Percentiles rank a stretch among this genome's conserved stretches.
phyloP scores from a whole-genome alignment of 2,888 invertebrate species.

The Stenchaetothrips biformis region DNA sequence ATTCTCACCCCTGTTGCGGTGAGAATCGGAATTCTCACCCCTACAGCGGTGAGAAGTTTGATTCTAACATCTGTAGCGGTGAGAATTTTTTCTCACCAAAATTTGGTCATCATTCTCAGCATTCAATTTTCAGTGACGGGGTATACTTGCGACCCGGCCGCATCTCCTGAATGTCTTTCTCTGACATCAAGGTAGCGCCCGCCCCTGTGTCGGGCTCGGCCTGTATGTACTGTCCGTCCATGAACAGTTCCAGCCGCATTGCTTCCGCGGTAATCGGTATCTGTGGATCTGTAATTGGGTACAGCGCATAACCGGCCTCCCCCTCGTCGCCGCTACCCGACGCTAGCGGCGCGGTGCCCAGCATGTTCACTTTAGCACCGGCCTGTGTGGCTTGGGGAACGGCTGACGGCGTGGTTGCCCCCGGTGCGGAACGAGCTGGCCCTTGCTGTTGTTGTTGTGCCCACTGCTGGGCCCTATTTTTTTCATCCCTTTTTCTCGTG shows the following conservation, averaged over 20 bases:
- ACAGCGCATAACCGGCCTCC: not conserved
- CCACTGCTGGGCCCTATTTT: no score
- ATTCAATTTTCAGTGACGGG: no score
- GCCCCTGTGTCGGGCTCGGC: conserved; percentile 6
- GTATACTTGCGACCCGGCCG: not conserved
- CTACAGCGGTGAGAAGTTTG: no score
- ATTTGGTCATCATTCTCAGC: no score
- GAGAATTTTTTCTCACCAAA: no score
- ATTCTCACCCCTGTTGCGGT: no score
- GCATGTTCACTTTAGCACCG: not conserved
- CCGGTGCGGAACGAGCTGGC: no score
- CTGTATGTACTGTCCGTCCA: not conserved
- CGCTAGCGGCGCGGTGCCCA: not conserved
- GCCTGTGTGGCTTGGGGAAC: not conserved
- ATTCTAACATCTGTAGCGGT: no score
- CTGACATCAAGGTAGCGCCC: not conserved
- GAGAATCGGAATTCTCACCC: no score
- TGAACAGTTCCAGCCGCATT: not conserved
- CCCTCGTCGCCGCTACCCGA: not conserved
- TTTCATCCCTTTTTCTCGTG: not conserved
- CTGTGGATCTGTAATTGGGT: not conserved
- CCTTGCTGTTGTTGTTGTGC: no score
- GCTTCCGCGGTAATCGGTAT: not conserved
- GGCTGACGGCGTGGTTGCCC: not conserved
- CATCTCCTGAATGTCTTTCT: not conserved